These are phyloP conservation scores for Perognathus longimembris DNA, from an alignment of 2,113 vertebrate genomes.

Conservation along the genomic window DNA sequence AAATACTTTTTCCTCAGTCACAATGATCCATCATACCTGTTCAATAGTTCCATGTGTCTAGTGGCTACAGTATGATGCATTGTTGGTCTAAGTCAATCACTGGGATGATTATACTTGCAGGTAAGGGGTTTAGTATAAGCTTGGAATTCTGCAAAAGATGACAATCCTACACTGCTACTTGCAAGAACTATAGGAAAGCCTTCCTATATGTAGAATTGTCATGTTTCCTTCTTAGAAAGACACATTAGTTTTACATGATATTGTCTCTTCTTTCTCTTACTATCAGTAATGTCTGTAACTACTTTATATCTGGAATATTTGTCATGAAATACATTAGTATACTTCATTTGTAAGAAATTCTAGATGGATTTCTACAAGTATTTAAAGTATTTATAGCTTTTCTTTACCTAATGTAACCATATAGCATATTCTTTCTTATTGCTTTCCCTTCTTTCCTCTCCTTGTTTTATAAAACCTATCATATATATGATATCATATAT, in stretches of 20 bases:
- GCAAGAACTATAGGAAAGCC: too few species aligned
- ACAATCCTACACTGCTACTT: background rate
- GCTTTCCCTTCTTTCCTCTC: background rate
- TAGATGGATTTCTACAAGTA: too few species aligned
- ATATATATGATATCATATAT: too few species aligned
- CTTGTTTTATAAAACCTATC: background rate
- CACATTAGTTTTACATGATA: too few species aligned
- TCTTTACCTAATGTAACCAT: background rate
- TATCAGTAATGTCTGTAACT: background rate
- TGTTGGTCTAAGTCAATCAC: background rate
- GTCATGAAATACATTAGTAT: too few species aligned
- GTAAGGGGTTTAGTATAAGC: background rate
- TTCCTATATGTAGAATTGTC: too few species aligned
- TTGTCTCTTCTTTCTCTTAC: background rate
- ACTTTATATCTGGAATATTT: background rate
- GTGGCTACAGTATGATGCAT: background rate
- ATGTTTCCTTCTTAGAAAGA: too few species aligned
- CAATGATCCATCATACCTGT: background rate
- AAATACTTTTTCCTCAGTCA: background rate
- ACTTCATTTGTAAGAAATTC: background rate
- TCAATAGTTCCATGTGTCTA: background rate
- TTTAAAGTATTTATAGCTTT: background rate
- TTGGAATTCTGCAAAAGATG: background rate
- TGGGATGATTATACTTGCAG: background rate
- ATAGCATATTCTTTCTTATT: background rate